Evolutionary conservation across 2,113 vertebrate species (phyloP).

Genomic region (Otolemur garnettii): DNA sequence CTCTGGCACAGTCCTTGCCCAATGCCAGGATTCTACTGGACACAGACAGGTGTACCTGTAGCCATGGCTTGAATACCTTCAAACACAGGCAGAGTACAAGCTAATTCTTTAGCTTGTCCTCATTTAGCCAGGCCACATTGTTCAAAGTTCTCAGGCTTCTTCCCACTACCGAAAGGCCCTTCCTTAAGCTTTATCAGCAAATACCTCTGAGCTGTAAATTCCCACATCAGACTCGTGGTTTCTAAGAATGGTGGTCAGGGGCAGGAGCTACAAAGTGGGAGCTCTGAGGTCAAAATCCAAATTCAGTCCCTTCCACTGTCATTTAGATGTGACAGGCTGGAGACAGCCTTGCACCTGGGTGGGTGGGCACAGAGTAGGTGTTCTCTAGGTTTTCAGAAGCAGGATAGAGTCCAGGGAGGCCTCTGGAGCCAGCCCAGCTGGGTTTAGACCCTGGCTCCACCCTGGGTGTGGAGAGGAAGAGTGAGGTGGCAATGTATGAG

Average conservation of each 20-base stretch:
- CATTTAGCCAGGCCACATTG: not conserved
- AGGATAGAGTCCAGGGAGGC: not conserved
- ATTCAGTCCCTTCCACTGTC: not conserved
- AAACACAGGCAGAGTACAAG: not conserved
- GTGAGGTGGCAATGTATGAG: not conserved
- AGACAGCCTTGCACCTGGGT: not conserved
- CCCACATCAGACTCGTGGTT: not conserved
- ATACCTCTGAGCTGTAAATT: not conserved
- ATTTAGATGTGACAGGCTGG: not conserved
- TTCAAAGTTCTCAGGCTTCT: not conserved
- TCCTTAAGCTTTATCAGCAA: not conserved
- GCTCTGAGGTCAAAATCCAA: not conserved
- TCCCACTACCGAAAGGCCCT: not conserved
- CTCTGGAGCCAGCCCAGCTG: not conserved
- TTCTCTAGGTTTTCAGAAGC: not conserved
- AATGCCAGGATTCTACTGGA: not conserved
- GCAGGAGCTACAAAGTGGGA: not conserved
- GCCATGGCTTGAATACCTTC: not conserved
- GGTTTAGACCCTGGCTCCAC: not conserved
- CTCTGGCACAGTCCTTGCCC: not conserved
- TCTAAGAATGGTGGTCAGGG: not conserved
- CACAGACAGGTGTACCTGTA: not conserved
- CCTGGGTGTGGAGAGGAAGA: not conserved
- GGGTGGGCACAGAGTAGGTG: not conserved
- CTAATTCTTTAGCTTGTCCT: too few relatives aligned